Evolutionary conservation across 2,113 vertebrate genomes (phyloP).

Genomic region (Pseudorasbora parva): DNA sequence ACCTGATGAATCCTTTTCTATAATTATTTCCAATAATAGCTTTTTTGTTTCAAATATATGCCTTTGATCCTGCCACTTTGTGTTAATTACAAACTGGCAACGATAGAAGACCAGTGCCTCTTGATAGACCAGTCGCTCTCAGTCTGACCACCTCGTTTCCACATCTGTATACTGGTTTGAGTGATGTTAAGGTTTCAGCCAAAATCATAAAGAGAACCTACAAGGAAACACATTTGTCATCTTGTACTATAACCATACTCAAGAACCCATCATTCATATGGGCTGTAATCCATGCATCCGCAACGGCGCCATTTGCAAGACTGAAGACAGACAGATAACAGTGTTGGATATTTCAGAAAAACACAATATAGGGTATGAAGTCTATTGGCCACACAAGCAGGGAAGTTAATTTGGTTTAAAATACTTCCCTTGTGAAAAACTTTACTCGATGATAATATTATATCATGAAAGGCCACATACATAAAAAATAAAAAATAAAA

Average conservation of each 20-base stretch:
- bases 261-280: background rate
- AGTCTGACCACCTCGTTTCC: constrained; percentile 47
- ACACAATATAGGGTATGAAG: background rate
- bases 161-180: constrained; percentile 24
- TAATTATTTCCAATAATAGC: constrained; percentile 72
- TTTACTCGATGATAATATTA: background rate
- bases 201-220: constrained; percentile 12
- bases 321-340: background rate
- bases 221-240: constrained; percentile 6
- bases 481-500: too few relatives aligned
- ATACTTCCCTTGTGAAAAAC: background rate
- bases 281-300: constrained; percentile 17
- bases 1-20: constrained; percentile 58
- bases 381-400: background rate
- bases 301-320: background rate
- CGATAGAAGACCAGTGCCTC: constrained; percentile 57
- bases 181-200: constrained; percentile 4
- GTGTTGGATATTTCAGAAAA: constrained; percentile 4
- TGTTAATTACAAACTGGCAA: constrained; percentile 69
- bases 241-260: background rate
- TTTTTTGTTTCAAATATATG: constrained; percentile 59
- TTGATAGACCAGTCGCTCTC: constrained; percentile 5
- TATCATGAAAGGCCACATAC: background rate
- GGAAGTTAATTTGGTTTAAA: constrained; percentile 8
- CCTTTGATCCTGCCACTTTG: constrained; percentile 66